Base-by-base conservation (phyloP, 1,140 invertebrate genomes). In the Conus betulinus region DNA sequence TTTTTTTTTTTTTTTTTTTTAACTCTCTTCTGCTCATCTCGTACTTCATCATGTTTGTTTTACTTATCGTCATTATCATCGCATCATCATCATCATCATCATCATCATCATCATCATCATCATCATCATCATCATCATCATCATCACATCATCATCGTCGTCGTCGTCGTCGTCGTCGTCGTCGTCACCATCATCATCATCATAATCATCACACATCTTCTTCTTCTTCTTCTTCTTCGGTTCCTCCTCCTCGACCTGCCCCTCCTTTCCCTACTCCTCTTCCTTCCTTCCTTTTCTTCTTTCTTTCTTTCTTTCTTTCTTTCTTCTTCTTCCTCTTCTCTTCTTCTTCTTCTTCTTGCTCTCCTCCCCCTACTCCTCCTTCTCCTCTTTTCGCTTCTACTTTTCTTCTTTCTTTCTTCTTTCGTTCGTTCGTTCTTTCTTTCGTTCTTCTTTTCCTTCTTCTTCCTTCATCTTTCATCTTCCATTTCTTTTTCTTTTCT, bases 71-170 rank as follows among this genome's bases (percentile, higher is more conserved):
- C 74, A 23, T 57, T 4, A 55, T 84, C 39, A 27, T 83, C 51
- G 23, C 51, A 20, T 88, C 78, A 4, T 52, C 27, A 4, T 88
- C 82, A 74, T 67, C 63, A 25, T 74, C 53, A 25, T 67, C 51
- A 17, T 63, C 79, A 39, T 63, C 82, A 25, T 63, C 52, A 39
- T 63, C 79, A 27, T 63, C 87, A 53, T 83, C 55, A 25, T 87
- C 85, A 25, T 74, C 63, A 10, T 53, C 79, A 39, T 52, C 74
- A 25, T 53, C 78, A 1, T 83, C 78, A 84, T 83, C 55, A 83
- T 74, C 79, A 25, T 83, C 51, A 53, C 78, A 83, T 63, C 76
- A 51, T 86, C 63, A 52, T 86, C 25, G 10, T 53, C 67, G 15
- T 74, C 25, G 15, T 60, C 87, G 7, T 87, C 81, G 27, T 53